Conservation (phyloP, 2,888 invertebrate species). For the Branchellion lobata region DNA sequence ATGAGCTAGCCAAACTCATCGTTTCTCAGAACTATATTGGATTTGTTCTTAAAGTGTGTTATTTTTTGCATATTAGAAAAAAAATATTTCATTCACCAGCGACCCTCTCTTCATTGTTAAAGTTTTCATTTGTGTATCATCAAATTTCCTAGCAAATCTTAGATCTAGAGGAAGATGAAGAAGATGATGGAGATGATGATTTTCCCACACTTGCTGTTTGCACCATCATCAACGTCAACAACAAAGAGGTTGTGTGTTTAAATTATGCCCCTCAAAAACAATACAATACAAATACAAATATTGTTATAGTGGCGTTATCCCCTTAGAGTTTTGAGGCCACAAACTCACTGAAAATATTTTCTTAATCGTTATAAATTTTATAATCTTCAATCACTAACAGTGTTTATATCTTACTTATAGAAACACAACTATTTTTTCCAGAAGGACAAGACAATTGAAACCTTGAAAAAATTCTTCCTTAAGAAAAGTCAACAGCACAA, state of each 20-base stretch:
- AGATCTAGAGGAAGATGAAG: slow-evolving; percentile 22
- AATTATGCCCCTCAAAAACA: no score
- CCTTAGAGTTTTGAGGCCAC: no score
- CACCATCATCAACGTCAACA: slow-evolving; percentile 32
- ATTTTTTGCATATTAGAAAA: background rate
- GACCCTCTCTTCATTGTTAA: background rate
- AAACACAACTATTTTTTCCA: background rate
- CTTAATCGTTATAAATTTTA: background rate
- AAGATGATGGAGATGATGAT: slow-evolving; percentile 27
- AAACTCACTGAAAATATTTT: no score
- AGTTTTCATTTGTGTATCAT: background rate
- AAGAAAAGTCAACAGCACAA: slow-evolving; percentile 1
- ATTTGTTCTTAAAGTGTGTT: slow-evolving; percentile 35
- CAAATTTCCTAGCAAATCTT: slow-evolving; percentile 24
- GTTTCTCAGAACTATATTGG: slow-evolving; percentile 39
- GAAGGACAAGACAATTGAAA: background rate
- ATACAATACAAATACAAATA: no score
- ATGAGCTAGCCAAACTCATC: slow-evolving; percentile 31
- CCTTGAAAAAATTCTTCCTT: background rate
- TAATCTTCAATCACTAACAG: no score
- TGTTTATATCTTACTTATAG: no score
- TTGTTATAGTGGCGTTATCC: no score
- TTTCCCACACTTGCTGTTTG: slow-evolving; percentile 27
- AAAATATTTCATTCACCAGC: background rate
- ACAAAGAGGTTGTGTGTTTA: slow-evolving; percentile 34